A percentile compares a stretch with the other conserved stretches of the same genome.
These are phyloP conservation scores for Theristicus caerulescens DNA, from an alignment of 2,113 vertebrate species.

Conservation along the genomic window DNA sequence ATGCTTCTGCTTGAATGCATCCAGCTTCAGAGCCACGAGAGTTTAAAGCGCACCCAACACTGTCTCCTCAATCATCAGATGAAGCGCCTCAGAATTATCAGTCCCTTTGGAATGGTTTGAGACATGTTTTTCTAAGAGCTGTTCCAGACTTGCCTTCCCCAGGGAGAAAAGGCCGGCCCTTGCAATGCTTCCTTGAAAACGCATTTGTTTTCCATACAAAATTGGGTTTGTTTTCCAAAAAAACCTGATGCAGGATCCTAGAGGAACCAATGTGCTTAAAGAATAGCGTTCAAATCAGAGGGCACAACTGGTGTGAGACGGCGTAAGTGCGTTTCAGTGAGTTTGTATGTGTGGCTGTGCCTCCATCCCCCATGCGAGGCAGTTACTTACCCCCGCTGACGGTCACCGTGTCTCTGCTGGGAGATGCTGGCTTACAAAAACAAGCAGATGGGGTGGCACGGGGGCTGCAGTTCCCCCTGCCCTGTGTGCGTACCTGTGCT, in stretches of 20 bases:
- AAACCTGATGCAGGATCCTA: background rate
- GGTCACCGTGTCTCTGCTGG: background rate
- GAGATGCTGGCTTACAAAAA: background rate
- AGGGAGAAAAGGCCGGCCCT: background rate
- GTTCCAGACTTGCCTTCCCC: background rate
- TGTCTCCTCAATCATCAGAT: background rate
- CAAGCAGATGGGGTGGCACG: background rate
- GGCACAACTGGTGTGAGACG: background rate
- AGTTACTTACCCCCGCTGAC: background rate
- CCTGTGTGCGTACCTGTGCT: background rate
- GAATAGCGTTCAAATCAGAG: background rate
- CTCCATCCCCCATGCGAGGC: rapidly evolving
- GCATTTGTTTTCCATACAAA: background rate
- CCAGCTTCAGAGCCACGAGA: background rate
- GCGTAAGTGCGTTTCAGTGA: background rate
- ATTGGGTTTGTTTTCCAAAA: background rate
- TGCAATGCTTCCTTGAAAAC: background rate
- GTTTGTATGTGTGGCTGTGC: background rate
- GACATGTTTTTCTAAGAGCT: background rate
- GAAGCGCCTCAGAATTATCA: background rate
- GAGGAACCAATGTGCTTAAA: background rate
- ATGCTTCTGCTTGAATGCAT: background rate
- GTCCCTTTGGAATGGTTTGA: background rate
- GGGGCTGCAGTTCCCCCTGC: background rate
- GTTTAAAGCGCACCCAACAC: background rate